Conservation (phyloP, 2,797 vertebrate species). For the Chanos chanos region DNA sequence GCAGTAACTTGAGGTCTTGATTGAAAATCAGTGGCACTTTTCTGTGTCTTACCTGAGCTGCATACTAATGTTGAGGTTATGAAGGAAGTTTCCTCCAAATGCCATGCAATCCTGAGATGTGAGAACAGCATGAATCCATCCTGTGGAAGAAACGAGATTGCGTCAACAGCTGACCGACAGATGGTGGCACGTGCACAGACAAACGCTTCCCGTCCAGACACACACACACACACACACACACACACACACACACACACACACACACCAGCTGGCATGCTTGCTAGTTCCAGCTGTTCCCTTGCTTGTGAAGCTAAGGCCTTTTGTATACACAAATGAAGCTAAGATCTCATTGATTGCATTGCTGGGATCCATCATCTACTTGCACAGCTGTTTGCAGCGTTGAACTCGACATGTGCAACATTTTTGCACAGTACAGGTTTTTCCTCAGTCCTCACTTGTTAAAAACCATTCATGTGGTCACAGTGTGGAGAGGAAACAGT, state of each 20-base stretch:
- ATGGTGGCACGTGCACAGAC: no score
- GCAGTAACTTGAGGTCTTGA: no score
- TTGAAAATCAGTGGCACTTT: accelerated
- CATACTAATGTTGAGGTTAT: slow-evolving; percentile 99
- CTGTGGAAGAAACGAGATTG: slow-evolving; percentile 68
- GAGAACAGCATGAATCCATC: slow-evolving; percentile 98
- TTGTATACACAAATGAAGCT: slow-evolving; percentile 10
- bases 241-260: background rate
- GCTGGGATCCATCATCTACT: no score
- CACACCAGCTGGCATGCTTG: background rate
- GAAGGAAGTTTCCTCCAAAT: slow-evolving; percentile 98
- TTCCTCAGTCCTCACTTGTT: no score
- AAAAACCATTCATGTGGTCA: no score
- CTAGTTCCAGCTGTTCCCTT: slow-evolving; percentile 2
- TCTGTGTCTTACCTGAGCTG: slow-evolving; percentile 97
- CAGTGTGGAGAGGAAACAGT: no score
- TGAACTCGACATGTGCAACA: no score
- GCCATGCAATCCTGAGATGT: slow-evolving; percentile 99
- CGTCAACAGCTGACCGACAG: slow-evolving; percentile 5
- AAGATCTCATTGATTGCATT: slow-evolving; percentile 8
- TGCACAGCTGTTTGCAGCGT: no score
- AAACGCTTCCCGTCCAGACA: background rate
- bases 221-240: background rate
- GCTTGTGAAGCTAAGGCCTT: slow-evolving; percentile 13
- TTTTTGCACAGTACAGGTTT: no score